Evolutionary conservation across 2,888 invertebrate genomes (phyloP), one percentile per base, ranked within the genome.

Genomic region (Platerodrilus igneus): DNA sequence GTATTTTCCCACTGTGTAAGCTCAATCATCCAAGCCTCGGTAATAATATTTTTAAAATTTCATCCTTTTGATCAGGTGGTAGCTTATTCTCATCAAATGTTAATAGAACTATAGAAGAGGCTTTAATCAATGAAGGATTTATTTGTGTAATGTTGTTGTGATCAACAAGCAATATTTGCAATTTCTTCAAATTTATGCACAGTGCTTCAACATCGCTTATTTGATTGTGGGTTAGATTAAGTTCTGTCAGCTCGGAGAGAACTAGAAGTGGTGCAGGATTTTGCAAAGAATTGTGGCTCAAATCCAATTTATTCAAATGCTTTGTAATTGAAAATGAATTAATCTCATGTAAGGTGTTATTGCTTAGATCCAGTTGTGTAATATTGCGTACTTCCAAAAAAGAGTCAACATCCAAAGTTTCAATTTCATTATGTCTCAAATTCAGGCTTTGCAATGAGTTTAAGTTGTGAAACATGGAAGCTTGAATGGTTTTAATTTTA

Each of bases 401-500:
- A 6, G 40, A 28, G 7, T 30, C 14, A 2, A 16, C 25, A 1
- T 16, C 23, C 3, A 40, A n/a, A 2, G 6, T 29, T 1, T 4
- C 3, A 11, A 40, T 30, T 16, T 30, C 9, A 18, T 40, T 40
- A 1, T 13, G 4, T 2, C 19, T 8, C 10, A 40, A 7, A 18
- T 35, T 9, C 11, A 40, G 16, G 2, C 7, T 11, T 23, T 18
- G 15, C 8, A 40, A 9, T 2, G 34, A 35, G 15, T 13, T 11
- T 1, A 40, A n/a, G 14, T 40, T 35, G 10, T 20, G 13, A 11
- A 29, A 30, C 6, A 9, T n/a, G 4, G 19, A 18, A 7, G 5
- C 29, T 7, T 25, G 21, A 2, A 29, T 4, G 1, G 10, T 6
- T 14, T 34, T 28, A 50, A 84, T 65, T 56, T 74, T 73, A 65